Evolutionary conservation across 2,888 invertebrate genomes (phyloP).

Genomic region (Gibbula magus): DNA sequence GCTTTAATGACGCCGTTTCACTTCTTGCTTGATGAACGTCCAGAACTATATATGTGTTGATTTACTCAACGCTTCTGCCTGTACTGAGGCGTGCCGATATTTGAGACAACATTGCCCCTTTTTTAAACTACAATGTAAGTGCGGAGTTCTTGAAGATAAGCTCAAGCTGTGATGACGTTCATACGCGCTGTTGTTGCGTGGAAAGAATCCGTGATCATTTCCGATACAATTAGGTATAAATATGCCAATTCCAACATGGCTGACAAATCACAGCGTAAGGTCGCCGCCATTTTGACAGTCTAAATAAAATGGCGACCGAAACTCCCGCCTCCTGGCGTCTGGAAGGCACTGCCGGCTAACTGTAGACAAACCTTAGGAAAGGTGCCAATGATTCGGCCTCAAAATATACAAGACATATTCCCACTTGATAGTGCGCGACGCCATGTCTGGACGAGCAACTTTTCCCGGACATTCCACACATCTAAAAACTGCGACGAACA

Average conservation of each 20-base stretch:
- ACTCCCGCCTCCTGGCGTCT: neutral
- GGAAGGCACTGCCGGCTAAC: neutral
- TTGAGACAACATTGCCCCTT: no score
- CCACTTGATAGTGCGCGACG: neutral
- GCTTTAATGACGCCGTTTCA: no score
- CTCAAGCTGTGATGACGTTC: no score
- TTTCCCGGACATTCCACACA: neutral
- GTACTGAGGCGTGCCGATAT: no score
- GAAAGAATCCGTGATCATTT: no score
- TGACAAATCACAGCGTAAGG: neutral
- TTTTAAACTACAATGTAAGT: no score
- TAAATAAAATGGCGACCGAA: neutral
- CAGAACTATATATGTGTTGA: no score
- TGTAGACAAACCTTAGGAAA: neutral
- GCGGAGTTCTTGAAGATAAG: no score
- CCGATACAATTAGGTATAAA: no score
- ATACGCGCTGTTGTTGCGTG: no score
- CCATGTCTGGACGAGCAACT: neutral
- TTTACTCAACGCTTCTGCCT: no score
- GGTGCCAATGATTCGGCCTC: neutral
- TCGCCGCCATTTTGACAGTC: conserved; percentile 5
- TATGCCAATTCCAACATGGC: neutral
- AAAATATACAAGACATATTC: neutral
- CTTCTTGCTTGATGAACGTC: no score
- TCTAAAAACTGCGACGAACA: neutral